Evolutionary conservation across 2,888 invertebrate genomes (phyloP), one percentile per base, ranked within the genome.

Genomic region (Drosophila dives): DNA sequence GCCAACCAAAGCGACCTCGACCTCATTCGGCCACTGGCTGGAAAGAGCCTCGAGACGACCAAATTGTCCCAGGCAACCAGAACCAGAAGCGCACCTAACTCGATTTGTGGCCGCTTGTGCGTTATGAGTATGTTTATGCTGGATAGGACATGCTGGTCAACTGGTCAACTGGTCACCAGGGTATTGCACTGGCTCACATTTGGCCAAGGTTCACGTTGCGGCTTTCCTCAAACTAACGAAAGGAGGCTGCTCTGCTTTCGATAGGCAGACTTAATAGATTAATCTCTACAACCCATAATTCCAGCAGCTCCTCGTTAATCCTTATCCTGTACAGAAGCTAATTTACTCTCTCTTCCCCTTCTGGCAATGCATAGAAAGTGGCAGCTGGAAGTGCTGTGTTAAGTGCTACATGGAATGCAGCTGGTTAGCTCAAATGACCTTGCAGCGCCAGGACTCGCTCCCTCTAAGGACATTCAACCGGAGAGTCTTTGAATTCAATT

Each of bases 1-100:
- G 72, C 78, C 64, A 54, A 33, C 53, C 59, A 75, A 48, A 40
- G 64, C 67, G 85, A 51, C 83, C 86, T 84, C 75, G 85, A 86
- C 81, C 86, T 61, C 76, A 62, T 81, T 83, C 51, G 7, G 54
- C 32, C n/a, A 38, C 32, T 49, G 48, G 54, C 51, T 53, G 36
- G 55, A 29, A 61, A 59, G 66, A 59, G 66, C 86, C 78, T 64
- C 71, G 72, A 86, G 84, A 67, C 72, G 67, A 23, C 59, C 63
- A 51, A 23, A 2, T 50, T 58, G 4, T 29, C 33, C 45, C 36
- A 17, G 34, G 34, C 49, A 66, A 56, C 48, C 53, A 62, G 36
- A 49, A 23, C 33, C n/a, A 32, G 23, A 54, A 23, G 12, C 17
- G 8, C 38, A 55, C 33, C 32, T 48, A 75, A 55, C 75, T 73